Base-by-base conservation (phyloP, 2,797 vertebrate genomes). In the Anomalospiza imberbis region DNA sequence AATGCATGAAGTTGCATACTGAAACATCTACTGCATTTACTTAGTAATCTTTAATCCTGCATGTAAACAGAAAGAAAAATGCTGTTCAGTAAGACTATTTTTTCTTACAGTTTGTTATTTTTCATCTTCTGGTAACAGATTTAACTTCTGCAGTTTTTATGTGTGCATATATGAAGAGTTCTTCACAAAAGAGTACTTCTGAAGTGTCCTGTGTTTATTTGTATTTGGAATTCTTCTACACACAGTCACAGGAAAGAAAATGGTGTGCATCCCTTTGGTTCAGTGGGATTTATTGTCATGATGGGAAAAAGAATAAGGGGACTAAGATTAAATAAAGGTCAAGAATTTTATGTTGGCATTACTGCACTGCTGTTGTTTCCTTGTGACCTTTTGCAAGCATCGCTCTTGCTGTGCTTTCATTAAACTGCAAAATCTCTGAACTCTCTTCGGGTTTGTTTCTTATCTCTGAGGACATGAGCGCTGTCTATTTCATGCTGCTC, bases 271-370 rank as follows among this genome's bases (percentile, higher is more conserved):
- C 53, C n/a, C 36, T 73, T 57, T 63, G 29, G 24, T 89, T 85
- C 62, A 47, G 47, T 55, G 85, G 44, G 53, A 70, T 94, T 96
- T 92, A 53, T 14, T 63, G 31, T 72, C 3, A 3, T 72, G 50
- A 54, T 92, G 63, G 54, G 89, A 63, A 79, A 61, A 75, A 62
- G 44, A 82, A 45, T 95, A 68, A 65, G 36, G 16, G 40, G 68
- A 72, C 92, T 85, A 78, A 89, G 61, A 90, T 93, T 78, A 92
- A 89, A 86, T 76, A 94, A 95, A 96, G 76, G 81, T 74, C 2
- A 6, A 67, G 34, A 57, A 42, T 89, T 73, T 88, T 80, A 58
- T 38, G 45, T 66, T 73, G 53, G 66, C 44, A 28, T 77, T 85
- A 51, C 72, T 68, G 54, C 13, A 5, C 44, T 78, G 40, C 76